Base-by-base conservation (phyloP, 2,113 vertebrate species). In the Alligator mississippiensis region DNA sequence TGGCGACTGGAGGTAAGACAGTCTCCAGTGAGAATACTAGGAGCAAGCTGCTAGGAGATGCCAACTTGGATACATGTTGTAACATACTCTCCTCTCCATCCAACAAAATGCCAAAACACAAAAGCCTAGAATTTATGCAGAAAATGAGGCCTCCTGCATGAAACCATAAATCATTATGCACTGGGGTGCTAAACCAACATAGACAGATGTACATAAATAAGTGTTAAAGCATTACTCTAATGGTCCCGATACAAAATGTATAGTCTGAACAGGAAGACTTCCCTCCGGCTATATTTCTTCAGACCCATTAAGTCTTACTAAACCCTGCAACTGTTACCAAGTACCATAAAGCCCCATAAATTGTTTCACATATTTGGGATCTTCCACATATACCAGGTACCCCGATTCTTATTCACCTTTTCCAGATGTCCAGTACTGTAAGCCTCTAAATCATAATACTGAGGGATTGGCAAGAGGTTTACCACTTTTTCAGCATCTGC, bases 391-490 rank as follows among this genome's bases (percentile, higher is more conserved):
- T 86, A 88, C 8, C 0, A 0, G 87, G 61, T 59, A 57, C 10
- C 27, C 62, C 83, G 76, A 86, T 77, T 90, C 54, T 47, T 82
- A 84, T 85, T 96, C 85, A 98, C 98, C 97, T 97, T 96, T 74
- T 98, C 96, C 64, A 98, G 93, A 95, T 90, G 94, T 88, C 93
- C 96, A 0, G 84, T 90, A 30, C 81, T 92, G 59, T 96, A 98
- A 94, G 97, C 88, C 57, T 98, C 98, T n/a, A 97, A 94, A 96
- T 98, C 95, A 74, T 98, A 99, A 96, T 98, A 98, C 93, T 98
- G 98, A 82, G 98, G 98, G 92, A 99, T 98, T 97, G 97, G 98
- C 92, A 99, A 97, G 89, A 99, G 98, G 72, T 97, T 98, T 79
- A 98, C 96, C 90, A 98, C 96, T 82, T 98, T 97, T 81, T 98